Conservation (phyloP, 2,113 vertebrate genomes). For the Salvelinus alpinus region DNA sequence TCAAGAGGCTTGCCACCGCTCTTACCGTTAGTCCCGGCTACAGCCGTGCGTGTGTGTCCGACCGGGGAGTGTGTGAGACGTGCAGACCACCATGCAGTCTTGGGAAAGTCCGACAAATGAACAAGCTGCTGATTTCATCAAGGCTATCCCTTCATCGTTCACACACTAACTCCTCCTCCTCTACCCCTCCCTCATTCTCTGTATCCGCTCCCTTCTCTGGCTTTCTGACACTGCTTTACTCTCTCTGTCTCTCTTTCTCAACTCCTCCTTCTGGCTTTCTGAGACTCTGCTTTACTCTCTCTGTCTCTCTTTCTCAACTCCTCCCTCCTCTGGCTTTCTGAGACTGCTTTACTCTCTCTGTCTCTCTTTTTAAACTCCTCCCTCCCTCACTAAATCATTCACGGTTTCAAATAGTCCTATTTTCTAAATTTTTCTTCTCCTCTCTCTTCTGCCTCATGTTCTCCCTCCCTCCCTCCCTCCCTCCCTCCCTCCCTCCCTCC, state of each 20-base stretch:
- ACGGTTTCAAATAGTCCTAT: background rate
- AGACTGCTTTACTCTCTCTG: too few species aligned
- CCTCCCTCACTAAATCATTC: background rate
- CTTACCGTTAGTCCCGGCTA: background rate
- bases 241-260: background rate
- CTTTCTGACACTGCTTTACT: background rate
- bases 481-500: too few species aligned
- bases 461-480: background rate
- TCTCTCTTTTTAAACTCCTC: background rate
- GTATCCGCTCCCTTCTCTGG: background rate
- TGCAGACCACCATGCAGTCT: background rate
- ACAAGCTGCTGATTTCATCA: slow-evolving; percentile 12
- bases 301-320: too few species aligned
- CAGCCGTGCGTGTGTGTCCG: background rate
- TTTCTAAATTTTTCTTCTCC: background rate
- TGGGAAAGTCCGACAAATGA: background rate
- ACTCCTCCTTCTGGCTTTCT: background rate
- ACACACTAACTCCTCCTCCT: background rate
- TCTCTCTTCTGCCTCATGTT: background rate
- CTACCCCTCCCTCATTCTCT: slow-evolving; percentile 15
- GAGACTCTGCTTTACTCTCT: background rate
- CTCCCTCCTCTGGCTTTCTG: too few species aligned
- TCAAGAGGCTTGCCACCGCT: background rate
- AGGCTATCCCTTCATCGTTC: background rate
- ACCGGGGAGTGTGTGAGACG: slow-evolving; percentile 2